Percentiles rank a stretch among this genome's conserved stretches.
phyloP scores from a whole-genome alignment of 2,888 invertebrate genomes.

The Ischnus inquisitorius region DNA sequence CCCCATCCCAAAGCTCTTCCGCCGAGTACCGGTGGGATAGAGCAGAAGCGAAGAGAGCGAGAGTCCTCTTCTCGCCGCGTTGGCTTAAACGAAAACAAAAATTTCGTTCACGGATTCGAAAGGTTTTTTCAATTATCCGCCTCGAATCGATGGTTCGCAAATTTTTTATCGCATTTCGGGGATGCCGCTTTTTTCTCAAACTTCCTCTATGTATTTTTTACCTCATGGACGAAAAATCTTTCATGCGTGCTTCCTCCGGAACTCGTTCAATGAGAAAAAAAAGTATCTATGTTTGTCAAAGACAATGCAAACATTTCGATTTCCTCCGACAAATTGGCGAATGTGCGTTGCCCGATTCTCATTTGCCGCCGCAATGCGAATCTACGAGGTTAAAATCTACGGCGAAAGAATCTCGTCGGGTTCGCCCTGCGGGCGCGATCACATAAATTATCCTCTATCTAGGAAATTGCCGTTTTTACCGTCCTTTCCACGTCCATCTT shows the following conservation, averaged over 20 bases:
- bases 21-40: neutral
- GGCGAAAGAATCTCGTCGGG: neutral
- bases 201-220: no score
- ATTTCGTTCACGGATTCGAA: neutral
- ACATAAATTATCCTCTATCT: constrained; percentile 71
- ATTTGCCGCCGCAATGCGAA: constrained; percentile 5
- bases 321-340: neutral
- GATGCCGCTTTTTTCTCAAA: neutral
- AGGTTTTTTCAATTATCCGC: neutral
- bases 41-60: neutral
- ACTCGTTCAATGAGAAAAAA: no score
- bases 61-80: neutral
- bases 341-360: neutral
- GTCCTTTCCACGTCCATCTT: constrained; percentile 71
- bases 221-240: no score
- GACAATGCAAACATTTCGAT: neutral
- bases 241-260: no score
- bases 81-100: neutral
- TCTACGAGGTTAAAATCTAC: neutral
- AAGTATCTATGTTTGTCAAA: no score
- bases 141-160: neutral
- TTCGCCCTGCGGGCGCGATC: constrained; percentile 41
- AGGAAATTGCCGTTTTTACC: constrained; percentile 75
- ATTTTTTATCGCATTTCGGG: neutral
- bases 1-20: neutral